Base-by-base conservation (phyloP, 2,888 invertebrate genomes). In the Tipula confusa region DNA sequence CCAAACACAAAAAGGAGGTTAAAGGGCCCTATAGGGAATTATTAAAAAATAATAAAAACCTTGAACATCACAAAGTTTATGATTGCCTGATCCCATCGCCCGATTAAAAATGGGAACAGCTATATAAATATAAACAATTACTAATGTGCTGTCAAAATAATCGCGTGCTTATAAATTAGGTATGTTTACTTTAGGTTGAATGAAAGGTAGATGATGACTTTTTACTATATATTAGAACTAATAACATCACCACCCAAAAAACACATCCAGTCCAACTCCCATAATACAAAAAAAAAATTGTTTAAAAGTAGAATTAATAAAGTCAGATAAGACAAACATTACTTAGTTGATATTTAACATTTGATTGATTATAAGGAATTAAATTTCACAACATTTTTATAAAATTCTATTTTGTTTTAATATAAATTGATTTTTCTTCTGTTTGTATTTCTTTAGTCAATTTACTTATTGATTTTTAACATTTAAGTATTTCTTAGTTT, bases 341-440 rank as follows among this genome's bases (percentile, higher is more conserved):
- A 64, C 24, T 64, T 64, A 64, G 24, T 24, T 7, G 18, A 11
- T 64, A 43, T 64, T 64, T 64, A 24, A 64, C 24, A 64, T 64
- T 64, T 64, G 64, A 64, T 64, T 64, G 64, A 64, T 64, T 64
- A 64, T 64, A 64, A 64, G 24, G 64, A 64, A 64, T 64, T 64
- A 24, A 64, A 24, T 64, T 64, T 64, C 64, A 64, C 64, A 64
- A 64, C 18, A 64, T 24, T 38, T 64, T 24, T 24, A 64, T 24
- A 64, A 24, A 18, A 64, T 64, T 64, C 24, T 64, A 64, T 24
- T 24, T 64, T 64, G 18, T 48, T 15, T 1, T 64, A 43, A 64
- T 64, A 64, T 11, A 64, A 64, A 43, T 43, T 15, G 64, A 64
- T 43, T 43, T 15, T 43, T 43, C 15, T 4, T 43, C 15, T 43